Evolutionary conservation across 2,888 invertebrate species (phyloP).

Genomic region (Phengaris arion): DNA sequence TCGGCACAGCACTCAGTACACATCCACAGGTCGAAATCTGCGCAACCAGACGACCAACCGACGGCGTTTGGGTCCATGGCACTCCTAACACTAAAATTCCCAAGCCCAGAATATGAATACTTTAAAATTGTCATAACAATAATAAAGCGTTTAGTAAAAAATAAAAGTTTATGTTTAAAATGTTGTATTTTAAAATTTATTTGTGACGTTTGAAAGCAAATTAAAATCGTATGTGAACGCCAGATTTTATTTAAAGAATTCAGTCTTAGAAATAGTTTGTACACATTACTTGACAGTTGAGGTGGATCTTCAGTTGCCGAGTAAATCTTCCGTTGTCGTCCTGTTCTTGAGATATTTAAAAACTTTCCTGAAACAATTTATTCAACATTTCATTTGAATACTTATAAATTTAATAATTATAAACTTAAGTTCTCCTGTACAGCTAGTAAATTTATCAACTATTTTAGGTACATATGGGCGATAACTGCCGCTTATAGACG

Average conservation of each 20-base stretch:
- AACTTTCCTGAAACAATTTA: constrained; percentile 56
- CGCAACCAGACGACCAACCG: constrained; percentile 40
- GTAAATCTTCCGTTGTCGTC: constrained; percentile 47
- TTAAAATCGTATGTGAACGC: neutral
- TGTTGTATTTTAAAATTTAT: no score
- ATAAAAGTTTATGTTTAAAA: no score
- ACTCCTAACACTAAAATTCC: constrained; percentile 42
- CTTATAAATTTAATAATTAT: neutral
- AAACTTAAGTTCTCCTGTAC: neutral
- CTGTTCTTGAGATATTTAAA: constrained; percentile 62
- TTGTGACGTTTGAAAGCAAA: neutral
- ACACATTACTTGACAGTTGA: neutral
- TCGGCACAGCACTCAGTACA: constrained; percentile 53
- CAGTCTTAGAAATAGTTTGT: constrained; percentile 25
- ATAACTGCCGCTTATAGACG: no score
- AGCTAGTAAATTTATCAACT: neutral
- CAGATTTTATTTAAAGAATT: neutral
- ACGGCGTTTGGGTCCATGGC: constrained; percentile 44
- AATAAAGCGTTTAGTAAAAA: neutral
- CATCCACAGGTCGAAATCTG: constrained; percentile 50
- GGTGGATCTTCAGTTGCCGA: constrained; percentile 36
- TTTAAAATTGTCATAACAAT: no score
- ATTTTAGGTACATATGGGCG: no score
- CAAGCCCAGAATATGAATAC: neutral
- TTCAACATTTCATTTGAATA: neutral